phyloP scores from a whole-genome alignment of 2,113 vertebrate genomes.

The Hypanus sabinus region DNA sequence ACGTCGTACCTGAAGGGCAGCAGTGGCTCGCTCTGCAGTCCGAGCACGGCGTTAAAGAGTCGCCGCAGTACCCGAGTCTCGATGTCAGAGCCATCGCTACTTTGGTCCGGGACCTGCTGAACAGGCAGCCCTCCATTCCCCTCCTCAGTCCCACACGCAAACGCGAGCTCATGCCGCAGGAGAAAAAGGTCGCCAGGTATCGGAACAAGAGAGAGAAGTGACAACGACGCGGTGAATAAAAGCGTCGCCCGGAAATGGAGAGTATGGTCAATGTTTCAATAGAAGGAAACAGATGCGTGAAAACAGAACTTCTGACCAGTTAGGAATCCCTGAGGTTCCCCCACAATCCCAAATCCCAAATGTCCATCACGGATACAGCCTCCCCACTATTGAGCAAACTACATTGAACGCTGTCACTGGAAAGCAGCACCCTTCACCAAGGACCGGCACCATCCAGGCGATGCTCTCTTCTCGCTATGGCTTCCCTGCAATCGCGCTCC shows the following conservation, averaged over 20 bases:
- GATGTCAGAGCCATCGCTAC: too few species aligned
- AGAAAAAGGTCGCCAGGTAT: constrained; percentile 78
- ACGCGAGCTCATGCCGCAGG: constrained; percentile 75
- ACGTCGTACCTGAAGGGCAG: background rate
- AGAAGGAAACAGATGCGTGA: constrained; percentile 70
- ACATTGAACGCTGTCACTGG: too few species aligned
- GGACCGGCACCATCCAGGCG: too few species aligned
- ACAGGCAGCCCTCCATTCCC: too few species aligned
- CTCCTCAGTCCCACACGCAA: constrained; percentile 53
- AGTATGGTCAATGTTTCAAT: constrained; percentile 60
- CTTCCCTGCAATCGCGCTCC: too few species aligned
- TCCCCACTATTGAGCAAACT: too few species aligned
- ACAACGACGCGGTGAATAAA: constrained; percentile 82
- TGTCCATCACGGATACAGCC: too few species aligned
- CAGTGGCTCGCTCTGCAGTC: background rate
- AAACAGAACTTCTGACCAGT: constrained; percentile 66
- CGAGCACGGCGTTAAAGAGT: background rate
- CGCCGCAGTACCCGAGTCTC: too few species aligned
- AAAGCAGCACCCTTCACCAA: too few species aligned
- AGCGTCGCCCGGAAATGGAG: constrained; percentile 70
- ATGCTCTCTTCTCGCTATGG: too few species aligned
- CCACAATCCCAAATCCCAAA: background rate
- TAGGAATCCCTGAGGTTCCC: constrained; percentile 46
- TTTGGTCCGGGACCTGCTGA: background rate
- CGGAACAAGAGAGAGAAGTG: constrained; percentile 83